phyloP scores from a whole-genome alignment of 2,888 invertebrate species.

The Sclerodermus sp. region DNA sequence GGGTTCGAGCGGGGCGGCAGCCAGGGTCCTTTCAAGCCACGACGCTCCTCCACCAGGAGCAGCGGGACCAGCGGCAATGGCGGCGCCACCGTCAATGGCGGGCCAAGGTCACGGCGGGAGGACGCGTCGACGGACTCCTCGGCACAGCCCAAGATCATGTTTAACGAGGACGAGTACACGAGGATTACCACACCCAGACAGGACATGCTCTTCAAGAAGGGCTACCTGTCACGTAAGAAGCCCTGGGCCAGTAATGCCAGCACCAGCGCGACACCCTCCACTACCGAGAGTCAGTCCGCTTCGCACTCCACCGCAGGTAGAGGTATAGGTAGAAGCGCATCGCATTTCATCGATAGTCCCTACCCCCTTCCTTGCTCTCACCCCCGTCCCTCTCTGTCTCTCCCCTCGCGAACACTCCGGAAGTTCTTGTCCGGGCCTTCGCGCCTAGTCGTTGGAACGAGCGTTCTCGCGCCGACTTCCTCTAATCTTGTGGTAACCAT shows the following conservation, averaged over 20 bases:
- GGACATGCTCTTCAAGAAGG: constrained; percentile 72
- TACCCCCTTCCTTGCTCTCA: too few species aligned
- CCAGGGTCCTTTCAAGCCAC: constrained; percentile 35
- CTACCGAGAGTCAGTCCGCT: constrained; percentile 54
- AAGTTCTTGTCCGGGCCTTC: too few species aligned
- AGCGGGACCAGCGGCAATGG: constrained; percentile 33
- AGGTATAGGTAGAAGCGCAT: constrained; percentile 32
- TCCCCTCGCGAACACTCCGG: too few species aligned
- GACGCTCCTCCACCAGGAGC: constrained; percentile 16
- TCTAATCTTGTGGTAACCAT: too few species aligned
- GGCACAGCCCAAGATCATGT: constrained; percentile 60
- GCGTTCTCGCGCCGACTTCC: too few species aligned
- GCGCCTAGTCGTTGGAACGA: too few species aligned
- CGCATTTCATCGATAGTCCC: constrained; percentile 1
- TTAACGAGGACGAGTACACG: constrained; percentile 70
- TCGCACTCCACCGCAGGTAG: constrained; percentile 57
- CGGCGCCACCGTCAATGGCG: constrained; percentile 36
- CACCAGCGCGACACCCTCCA: constrained; percentile 55
- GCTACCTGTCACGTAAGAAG: constrained; percentile 65
- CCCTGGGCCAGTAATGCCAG: constrained; percentile 50
- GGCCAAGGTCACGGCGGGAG: constrained; percentile 31
- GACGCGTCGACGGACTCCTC: constrained; percentile 38
- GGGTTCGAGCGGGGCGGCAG: constrained; percentile 24
- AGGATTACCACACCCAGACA: constrained; percentile 71
- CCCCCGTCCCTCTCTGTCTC: too few species aligned